Evolutionary conservation across 2,797 vertebrate genomes (phyloP), one percentile per base, ranked within the genome.

Genomic region (Epinephelus malabaricus): DNA sequence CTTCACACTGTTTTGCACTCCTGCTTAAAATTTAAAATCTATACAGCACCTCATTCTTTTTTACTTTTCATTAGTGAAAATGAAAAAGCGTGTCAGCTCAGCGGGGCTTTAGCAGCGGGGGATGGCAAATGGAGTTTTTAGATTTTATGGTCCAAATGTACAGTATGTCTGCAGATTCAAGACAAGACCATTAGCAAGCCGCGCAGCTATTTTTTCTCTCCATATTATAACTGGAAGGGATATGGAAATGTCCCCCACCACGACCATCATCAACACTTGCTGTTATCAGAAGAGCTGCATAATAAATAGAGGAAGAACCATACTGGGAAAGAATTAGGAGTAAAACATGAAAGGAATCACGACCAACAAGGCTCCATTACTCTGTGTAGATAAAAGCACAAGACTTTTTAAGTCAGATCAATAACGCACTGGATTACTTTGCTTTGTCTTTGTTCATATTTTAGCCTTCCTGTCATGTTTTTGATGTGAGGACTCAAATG

Each of bases 1-100:
- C 34, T 67, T 58, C 51, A 18, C 18, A n/a, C 46, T 21, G 12
- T 46, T 81, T 72, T 60, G 25, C 27, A 34, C 30, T 58, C 43
- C 47, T 50, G 63, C 67, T 70, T 25, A 23, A 58, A 34, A 66
- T 74, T 63, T 59, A 25, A 76, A 68, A 78, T 83, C 74, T 67
- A 72, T 49, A 34, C 6, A 17, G 73, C 61, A 67, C 63, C 54
- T 47, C 19, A 27, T 71, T 78, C 59, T 58, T 72, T 59, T 34
- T 76, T 49, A 30, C 56, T 71, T 83, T 85, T 82, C 78, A 76
- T 85, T 76, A 70, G 50, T n/a, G 56, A 47, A 78, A 46, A 63
- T 34, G 55, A 71, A 68, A 85, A 82, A 83, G 6, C 53, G 64
- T 83, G 89, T 85, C 76, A 69, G 84, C 86, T 74, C 87, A 84